Conservation (phyloP, 2,888 invertebrate species). For the Diaperis boleti region DNA sequence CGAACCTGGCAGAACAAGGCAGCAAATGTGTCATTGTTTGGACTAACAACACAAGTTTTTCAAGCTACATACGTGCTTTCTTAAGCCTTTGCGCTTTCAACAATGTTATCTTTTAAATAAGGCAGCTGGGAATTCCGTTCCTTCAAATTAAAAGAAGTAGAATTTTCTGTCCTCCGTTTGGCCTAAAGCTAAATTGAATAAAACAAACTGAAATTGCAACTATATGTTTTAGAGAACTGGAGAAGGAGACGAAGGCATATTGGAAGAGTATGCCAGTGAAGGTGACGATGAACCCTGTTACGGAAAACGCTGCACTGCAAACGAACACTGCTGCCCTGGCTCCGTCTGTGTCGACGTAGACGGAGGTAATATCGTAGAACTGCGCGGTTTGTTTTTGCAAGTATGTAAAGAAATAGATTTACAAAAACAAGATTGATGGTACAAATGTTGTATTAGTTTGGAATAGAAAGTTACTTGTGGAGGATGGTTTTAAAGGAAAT, state of each 20-base stretch:
- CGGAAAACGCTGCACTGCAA: constrained; percentile 79
- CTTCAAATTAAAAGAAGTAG: too few relatives aligned
- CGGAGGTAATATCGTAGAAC: constrained; percentile 67
- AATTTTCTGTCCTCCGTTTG: background rate
- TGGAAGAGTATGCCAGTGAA: constrained; percentile 67
- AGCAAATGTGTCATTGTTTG: too few relatives aligned
- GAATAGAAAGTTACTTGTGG: too few relatives aligned
- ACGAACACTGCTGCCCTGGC: constrained; percentile 87
- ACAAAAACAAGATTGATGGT: too few relatives aligned
- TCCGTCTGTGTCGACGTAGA: constrained; percentile 80
- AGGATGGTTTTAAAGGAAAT: too few relatives aligned
- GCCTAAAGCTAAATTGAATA: constrained; percentile 1
- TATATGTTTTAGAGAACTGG: constrained; percentile 56
- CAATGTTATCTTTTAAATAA: background rate
- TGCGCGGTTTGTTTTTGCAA: constrained; percentile 28
- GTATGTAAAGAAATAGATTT: too few relatives aligned
- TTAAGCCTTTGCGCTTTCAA: too few relatives aligned
- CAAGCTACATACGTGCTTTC: too few relatives aligned
- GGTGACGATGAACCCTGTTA: constrained; percentile 80
- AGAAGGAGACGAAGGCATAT: constrained; percentile 58
- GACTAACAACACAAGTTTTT: too few relatives aligned
- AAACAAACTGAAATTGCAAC: constrained; percentile 7
- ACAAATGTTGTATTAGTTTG: too few relatives aligned
- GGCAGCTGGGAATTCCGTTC: too few relatives aligned
- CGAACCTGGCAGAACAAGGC: too few relatives aligned